Base-by-base conservation (phyloP, 2,888 invertebrate species). In the Chalcosyrphus nemorum region DNA sequence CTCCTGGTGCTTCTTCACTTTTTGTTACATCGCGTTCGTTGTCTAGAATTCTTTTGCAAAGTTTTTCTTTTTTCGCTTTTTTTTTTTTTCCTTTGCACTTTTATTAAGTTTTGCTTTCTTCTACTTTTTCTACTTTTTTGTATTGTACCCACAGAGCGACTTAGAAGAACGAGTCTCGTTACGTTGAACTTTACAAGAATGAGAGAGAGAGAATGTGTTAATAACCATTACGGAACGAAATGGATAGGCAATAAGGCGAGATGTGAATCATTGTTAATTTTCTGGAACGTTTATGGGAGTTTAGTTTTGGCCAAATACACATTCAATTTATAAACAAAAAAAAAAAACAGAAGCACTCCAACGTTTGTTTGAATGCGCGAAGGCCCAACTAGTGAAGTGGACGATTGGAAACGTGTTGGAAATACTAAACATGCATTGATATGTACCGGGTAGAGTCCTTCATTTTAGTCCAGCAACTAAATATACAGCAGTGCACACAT, bases 131-230 rank as follows among this genome's bases (percentile, higher is more conserved):
- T n/a, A n/a, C n/a, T n/a, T n/a, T n/a, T n/a, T n/a, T n/a, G n/a
- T n/a, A n/a, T n/a, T n/a, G n/a, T 47, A 17, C 15, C 11, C 45
- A 11, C 21, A 7, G n/a, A 45, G 19, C n/a, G 7, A 4, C 24
- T 24, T 24, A 24, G 24, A 24, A 24, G 24, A 24, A 24, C 17
- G 15, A 68, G 66, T 76, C 76, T 76, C 52, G 76, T 76, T 76
- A 76, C 76, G 66, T 76, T 76, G 76, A 76, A 76, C 76, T 76
- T 59, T 75, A 47, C 19, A 38, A n/a, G n/a, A n/a, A n/a, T n/a
- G n/a, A n/a, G n/a, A n/a, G n/a, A n/a, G 65, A 50, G 74, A 50
- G 75, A 75, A 59, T 76, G 76, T 59, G 76, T 66, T 76, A 68
- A 63, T 72, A 72, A 76, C 63, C 63, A 74, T 76, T 66, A 57